Conservation (phyloP, 1,140 invertebrate genomes). For the Phocides pigmalion region DNA sequence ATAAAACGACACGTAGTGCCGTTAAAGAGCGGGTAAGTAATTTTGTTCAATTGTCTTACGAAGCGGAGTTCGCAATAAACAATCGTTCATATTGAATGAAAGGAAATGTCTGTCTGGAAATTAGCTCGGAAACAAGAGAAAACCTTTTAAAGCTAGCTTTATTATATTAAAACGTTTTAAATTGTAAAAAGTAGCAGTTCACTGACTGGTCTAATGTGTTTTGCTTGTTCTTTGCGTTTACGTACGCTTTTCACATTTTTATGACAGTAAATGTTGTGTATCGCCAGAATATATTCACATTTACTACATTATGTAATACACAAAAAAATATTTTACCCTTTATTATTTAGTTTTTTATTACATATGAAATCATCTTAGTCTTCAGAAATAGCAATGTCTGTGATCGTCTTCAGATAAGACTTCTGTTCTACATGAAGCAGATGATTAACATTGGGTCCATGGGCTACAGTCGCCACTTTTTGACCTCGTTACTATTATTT, state of each 20-base stretch:
- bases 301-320: no score
- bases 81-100: constrained; percentile 81
- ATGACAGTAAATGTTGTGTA: constrained; percentile 39
- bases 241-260: constrained; percentile 46
- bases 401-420: no score
- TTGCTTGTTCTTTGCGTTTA: constrained; percentile 54
- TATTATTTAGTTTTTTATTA: no score
- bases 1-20: constrained; percentile 57
- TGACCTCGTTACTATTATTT: no score
- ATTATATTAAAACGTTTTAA: constrained; percentile 76
- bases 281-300: no score
- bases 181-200: constrained; percentile 56
- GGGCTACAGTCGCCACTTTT: no score
- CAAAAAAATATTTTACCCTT: no score
- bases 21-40: constrained; percentile 64
- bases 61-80: constrained; percentile 71
- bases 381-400: no score
- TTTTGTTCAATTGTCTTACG: constrained; percentile 76
- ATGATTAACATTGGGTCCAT: no score
- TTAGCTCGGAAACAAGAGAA: constrained; percentile 79
- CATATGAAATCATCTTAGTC: no score
- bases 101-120: constrained; percentile 80
- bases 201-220: constrained; percentile 63
- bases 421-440: no score
- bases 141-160: constrained; percentile 74